phyloP scores from a whole-genome alignment of 1,140 invertebrate genomes.

The Papilio dardanus region DNA sequence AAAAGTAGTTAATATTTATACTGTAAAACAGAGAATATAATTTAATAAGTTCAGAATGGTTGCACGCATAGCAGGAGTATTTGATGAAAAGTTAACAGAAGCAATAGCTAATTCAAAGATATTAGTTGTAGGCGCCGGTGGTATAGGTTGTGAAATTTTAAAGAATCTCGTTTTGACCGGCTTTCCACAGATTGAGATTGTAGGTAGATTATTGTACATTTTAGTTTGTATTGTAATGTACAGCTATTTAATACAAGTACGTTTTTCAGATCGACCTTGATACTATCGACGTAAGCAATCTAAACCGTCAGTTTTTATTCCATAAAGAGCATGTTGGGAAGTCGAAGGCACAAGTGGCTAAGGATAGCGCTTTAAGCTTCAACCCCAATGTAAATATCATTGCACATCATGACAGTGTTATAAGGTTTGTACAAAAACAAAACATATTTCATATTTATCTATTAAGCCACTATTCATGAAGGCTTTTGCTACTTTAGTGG shows the following conservation, averaged over 20 bases:
- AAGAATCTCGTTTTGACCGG: constrained; percentile 98
- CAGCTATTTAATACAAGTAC: neutral
- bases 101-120: constrained; percentile 83
- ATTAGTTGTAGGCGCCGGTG: constrained; percentile 98
- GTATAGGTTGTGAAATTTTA: constrained; percentile 99
- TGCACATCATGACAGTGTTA: constrained; percentile 97
- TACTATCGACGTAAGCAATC: constrained; percentile 99
- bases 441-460: no score
- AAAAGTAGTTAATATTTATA: constrained; percentile 5
- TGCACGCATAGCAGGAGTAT: constrained; percentile 84
- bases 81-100: constrained; percentile 83
- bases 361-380: constrained; percentile 93
- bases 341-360: constrained; percentile 95
- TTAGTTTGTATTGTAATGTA: constrained; percentile 37
- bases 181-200: constrained; percentile 96
- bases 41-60: constrained; percentile 82
- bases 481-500: neutral
- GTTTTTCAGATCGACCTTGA: constrained; percentile 97
- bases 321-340: constrained; percentile 99
- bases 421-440: constrained; percentile 85
- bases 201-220: constrained; percentile 82
- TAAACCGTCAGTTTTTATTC: constrained; percentile 99
- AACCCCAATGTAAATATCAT: constrained; percentile 94
- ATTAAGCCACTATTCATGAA: no score
- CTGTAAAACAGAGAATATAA: constrained; percentile 29